Conservation (phyloP, 2,797 vertebrate species). For the Pygocentrus nattereri region DNA sequence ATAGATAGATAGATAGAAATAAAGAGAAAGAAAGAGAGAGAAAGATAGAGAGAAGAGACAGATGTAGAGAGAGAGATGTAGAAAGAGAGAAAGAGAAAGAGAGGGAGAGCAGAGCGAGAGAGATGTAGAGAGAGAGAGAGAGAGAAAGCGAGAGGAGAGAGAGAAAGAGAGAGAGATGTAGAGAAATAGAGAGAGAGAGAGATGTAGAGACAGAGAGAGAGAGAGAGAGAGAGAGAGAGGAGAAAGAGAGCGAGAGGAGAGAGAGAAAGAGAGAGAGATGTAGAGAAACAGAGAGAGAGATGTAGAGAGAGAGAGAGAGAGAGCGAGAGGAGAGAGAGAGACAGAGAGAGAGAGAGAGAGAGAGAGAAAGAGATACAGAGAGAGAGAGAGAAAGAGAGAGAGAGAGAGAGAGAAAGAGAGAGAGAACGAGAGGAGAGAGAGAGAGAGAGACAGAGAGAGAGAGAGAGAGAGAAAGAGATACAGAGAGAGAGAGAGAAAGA, state of each 20-base stretch:
- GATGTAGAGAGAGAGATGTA: no score
- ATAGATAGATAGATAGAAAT: no score
- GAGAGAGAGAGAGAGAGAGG: not conserved
- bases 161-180: constrained; percentile 5
- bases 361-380: not conserved
- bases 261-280: constrained; percentile 11
- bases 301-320: constrained; percentile 14
- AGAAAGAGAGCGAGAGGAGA: not conserved
- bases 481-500: not conserved
- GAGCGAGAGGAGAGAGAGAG: constrained; percentile 9
- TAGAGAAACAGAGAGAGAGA: constrained; percentile 28
- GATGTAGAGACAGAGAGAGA: no score
- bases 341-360: not conserved
- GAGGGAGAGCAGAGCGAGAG: no score
- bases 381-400: constrained; percentile 22
- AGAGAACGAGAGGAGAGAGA: constrained; percentile 2
- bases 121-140: not conserved
- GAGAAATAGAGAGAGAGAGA: not conserved
- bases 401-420: not conserved
- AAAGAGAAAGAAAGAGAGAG: not conserved
- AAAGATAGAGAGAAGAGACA: no score
- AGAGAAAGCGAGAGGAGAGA: constrained; percentile 23
- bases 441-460: not conserved
- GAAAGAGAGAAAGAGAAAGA: not conserved
- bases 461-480: not conserved